Conservation (phyloP, 2,888 invertebrate species). For the Idaea dimidiata region DNA sequence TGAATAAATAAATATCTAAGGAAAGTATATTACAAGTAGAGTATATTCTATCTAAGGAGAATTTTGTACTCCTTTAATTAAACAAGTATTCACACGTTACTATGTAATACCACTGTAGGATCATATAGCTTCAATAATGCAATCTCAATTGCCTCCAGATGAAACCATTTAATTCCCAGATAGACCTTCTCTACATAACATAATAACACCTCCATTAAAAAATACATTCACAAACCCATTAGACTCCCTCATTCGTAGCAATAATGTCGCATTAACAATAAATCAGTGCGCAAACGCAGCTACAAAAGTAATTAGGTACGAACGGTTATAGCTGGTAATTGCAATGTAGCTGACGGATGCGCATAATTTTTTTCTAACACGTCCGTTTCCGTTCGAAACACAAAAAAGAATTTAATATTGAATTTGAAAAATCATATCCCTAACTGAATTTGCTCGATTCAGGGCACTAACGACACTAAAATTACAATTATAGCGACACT, state of each 20-base stretch:
- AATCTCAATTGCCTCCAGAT: background rate
- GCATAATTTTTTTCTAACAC: constrained; percentile 75
- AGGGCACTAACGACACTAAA: constrained; percentile 73
- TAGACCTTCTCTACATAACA: constrained; percentile 6
- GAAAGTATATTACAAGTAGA: too few species aligned
- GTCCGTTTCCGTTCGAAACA: constrained; percentile 68
- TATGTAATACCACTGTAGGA: background rate
- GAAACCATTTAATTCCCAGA: constrained; percentile 1
- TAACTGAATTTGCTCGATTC: constrained; percentile 78
- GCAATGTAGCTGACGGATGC: constrained; percentile 68
- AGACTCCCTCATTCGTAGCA: constrained; percentile 10
- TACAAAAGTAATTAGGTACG: constrained; percentile 54
- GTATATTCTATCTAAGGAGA: too few species aligned
- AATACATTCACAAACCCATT: constrained; percentile 5
- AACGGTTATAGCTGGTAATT: constrained; percentile 55
- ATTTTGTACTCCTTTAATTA: too few species aligned
- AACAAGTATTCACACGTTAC: too few species aligned
- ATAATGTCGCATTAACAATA: constrained; percentile 17
- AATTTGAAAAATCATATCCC: constrained; percentile 69
- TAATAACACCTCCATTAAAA: constrained; percentile 8
- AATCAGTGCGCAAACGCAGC: constrained; percentile 32
- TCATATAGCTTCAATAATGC: background rate
- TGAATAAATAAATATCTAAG: too few species aligned
- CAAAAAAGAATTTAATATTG: constrained; percentile 53
- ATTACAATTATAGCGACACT: constrained; percentile 75